Conservation (phyloP, 2,113 vertebrate species). For the Sinosuthora webbiana region DNA sequence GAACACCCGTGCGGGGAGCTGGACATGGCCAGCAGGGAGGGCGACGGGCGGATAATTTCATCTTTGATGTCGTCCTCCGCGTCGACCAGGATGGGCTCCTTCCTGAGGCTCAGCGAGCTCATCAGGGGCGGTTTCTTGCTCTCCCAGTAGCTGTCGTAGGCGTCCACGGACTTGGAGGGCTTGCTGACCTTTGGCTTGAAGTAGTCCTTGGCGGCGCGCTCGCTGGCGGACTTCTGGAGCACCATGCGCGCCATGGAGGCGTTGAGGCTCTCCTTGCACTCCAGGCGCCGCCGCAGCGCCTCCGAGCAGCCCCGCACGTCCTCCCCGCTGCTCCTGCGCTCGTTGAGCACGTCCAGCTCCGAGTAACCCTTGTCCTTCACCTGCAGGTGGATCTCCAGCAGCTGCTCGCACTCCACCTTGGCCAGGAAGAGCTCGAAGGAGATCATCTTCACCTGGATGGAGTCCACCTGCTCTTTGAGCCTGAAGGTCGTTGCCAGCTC, state of each 20-base stretch:
- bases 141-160: slow-evolving; percentile 92
- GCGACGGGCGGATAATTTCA: slow-evolving; percentile 87
- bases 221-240: slow-evolving; percentile 82
- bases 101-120: slow-evolving; percentile 87
- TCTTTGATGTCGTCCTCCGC: slow-evolving; percentile 88
- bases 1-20: slow-evolving; percentile 82
- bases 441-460: slow-evolving; percentile 78
- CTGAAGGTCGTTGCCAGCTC: slow-evolving; percentile 82
- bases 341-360: slow-evolving; percentile 85
- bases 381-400: slow-evolving; percentile 88
- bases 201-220: slow-evolving; percentile 84
- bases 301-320: slow-evolving; percentile 87
- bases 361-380: slow-evolving; percentile 88
- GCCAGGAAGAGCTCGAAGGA: slow-evolving; percentile 94
- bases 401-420: slow-evolving; percentile 91
- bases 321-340: slow-evolving; percentile 83
- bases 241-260: slow-evolving; percentile 85
- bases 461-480: slow-evolving; percentile 84
- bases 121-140: slow-evolving; percentile 87
- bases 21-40: slow-evolving; percentile 84
- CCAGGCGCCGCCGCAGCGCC: slow-evolving; percentile 84
- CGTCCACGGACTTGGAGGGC: slow-evolving; percentile 90
- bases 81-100: slow-evolving; percentile 85
- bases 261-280: slow-evolving; percentile 81
- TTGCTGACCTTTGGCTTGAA: slow-evolving; percentile 88